phyloP scores from a whole-genome alignment of 2,888 invertebrate species.

The Hydroisotoma schaefferi region DNA sequence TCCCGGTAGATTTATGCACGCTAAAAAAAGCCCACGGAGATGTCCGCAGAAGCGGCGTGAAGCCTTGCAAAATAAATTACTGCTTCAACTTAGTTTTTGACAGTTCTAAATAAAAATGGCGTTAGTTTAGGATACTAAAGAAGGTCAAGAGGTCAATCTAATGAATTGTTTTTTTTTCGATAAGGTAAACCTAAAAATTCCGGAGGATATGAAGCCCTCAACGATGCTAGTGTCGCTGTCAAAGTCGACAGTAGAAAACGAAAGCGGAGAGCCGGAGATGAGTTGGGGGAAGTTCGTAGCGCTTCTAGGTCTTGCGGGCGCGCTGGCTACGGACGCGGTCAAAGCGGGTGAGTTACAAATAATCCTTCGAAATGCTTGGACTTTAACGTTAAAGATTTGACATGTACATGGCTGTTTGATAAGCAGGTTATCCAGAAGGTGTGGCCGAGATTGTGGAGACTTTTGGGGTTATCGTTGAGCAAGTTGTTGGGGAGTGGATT shows the following conservation, averaged over 20 bases:
- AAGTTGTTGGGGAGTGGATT: slow-evolving; percentile 48
- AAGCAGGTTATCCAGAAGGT: slow-evolving; percentile 44
- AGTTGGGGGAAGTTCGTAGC: slow-evolving; percentile 47
- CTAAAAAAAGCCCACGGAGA: too few species aligned
- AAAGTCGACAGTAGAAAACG: slow-evolving; percentile 40
- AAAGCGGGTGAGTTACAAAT: too few species aligned
- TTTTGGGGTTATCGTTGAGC: slow-evolving; percentile 44
- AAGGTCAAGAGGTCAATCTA: too few species aligned
- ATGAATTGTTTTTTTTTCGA: neutral
- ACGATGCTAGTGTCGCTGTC: slow-evolving; percentile 43
- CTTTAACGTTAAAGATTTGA: too few species aligned
- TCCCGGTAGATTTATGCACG: too few species aligned
- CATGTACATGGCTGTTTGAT: too few species aligned
- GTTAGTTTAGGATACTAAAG: too few species aligned
- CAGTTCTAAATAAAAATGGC: too few species aligned
- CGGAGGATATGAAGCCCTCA: slow-evolving; percentile 43
- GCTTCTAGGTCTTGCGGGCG: slow-evolving; percentile 35
- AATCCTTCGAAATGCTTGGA: too few species aligned
- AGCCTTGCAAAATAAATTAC: too few species aligned
- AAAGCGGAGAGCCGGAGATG: slow-evolving; percentile 37
- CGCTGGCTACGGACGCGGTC: slow-evolving; percentile 42
- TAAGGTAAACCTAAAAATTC: slow-evolving; percentile 39
- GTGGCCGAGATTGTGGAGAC: slow-evolving; percentile 46
- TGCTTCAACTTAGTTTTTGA: too few species aligned
- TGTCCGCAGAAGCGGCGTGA: too few species aligned